Evolutionary conservation across 2,797 vertebrate species (phyloP), one percentile per base, ranked within the genome.

Genomic region (Lutjanus argentimaculatus): DNA sequence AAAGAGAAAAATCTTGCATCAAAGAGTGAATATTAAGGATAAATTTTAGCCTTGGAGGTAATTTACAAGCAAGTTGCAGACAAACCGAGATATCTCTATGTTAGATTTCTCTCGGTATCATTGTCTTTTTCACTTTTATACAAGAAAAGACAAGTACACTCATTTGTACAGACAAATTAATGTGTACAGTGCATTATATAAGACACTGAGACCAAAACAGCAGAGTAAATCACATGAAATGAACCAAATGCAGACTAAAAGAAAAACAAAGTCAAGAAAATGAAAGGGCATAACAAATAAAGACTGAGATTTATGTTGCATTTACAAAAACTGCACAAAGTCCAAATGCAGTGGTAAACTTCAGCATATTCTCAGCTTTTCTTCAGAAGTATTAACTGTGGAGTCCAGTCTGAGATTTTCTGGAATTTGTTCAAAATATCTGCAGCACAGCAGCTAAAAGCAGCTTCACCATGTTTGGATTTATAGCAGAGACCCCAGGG

Each of bases 381-480:
- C 56, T 48, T 13, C 10, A 49, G 5, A 21, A 21, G 8, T 21
- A 42, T 56, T 49, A 19, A 45, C 6, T 52, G 8, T 25, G 19
- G 13, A 43, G 19, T 63, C 7, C 8, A 53, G 36, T 67, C 22
- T 36, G 17, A 62, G 42, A 61, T 59, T 15, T 17, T 43, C 17
- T 53, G 46, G 12, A 72, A 14, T 49, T 17, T 45, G 36, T 36
- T 52, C 42, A 61, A 63, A 14, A 16, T 48, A 52, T 61, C 17
- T 70, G 48, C 59, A 64, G 67, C 10, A n/a, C 49, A 36, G 11
- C 45, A 45, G 63, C 77, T 71, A 70, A 79, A 84, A 71, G 62
- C 62, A 72, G 77, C 72, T 45, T 77, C 45, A n/a, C 74, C 22
- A 52, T 45, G 22, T 72, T 65, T 80, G 48, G 72, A 59, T 73